Conservation (phyloP, 2,888 invertebrate species). For the Hirudinaria manillensis region DNA sequence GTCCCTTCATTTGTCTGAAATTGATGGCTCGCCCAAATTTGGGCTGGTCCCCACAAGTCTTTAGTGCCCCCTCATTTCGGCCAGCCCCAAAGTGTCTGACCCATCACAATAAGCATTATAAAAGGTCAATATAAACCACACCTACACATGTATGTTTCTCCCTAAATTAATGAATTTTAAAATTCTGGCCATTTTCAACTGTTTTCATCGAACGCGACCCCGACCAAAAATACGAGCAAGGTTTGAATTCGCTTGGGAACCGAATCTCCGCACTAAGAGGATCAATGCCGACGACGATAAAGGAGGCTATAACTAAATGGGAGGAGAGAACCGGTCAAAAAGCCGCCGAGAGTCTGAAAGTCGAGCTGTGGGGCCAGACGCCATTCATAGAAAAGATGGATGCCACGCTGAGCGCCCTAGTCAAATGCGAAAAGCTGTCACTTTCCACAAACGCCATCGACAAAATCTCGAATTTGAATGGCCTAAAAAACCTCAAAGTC, state of each 20-base stretch:
- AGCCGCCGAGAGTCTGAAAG: conserved; percentile 67
- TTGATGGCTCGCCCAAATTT: too few relatives aligned
- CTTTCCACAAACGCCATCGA: conserved; percentile 90
- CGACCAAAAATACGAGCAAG: not conserved
- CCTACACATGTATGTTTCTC: too few relatives aligned
- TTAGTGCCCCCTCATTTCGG: too few relatives aligned
- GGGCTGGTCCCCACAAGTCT: too few relatives aligned
- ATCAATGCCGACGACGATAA: conserved; percentile 47
- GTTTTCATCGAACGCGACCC: not conserved
- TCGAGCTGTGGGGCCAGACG: conserved; percentile 78
- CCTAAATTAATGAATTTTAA: too few relatives aligned
- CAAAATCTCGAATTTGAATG: conserved; percentile 76
- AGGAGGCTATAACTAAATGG: conserved; percentile 71
- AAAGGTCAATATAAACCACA: too few relatives aligned
- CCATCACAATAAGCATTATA: too few relatives aligned
- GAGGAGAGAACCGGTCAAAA: conserved; percentile 47
- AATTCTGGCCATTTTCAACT: too few relatives aligned
- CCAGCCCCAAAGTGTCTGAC: too few relatives aligned
- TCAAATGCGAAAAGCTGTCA: conserved; percentile 72
- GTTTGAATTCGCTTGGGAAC: not conserved
- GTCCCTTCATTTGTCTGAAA: too few relatives aligned
- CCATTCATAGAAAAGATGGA: conserved; percentile 96
- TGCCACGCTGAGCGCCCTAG: conserved; percentile 67
- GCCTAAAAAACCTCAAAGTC: conserved; percentile 71
- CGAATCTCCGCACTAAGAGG: too few relatives aligned